Conservation (phyloP, 2,113 vertebrate genomes). For the Platysteira castanea region DNA sequence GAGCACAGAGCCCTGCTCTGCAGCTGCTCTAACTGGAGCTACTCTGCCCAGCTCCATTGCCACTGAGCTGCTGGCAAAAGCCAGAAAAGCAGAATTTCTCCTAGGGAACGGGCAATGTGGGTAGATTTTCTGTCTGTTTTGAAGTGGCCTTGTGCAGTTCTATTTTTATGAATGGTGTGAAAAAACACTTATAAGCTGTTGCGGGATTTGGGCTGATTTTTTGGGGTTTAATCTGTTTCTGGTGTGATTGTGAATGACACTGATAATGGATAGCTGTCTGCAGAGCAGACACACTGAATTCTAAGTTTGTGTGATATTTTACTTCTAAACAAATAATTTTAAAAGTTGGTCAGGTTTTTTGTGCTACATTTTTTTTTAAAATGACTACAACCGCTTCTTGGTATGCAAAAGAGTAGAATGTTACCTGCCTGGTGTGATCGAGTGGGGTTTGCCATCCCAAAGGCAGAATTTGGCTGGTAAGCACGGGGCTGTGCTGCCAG, state of each 20-base stretch:
- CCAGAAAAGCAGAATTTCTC: background rate
- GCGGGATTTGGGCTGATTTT: background rate
- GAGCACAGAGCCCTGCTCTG: conserved; percentile 46
- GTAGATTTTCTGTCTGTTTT: background rate
- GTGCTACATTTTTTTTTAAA: background rate
- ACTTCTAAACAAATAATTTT: background rate
- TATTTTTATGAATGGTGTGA: background rate
- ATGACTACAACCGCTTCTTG: background rate
- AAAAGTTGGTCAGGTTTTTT: background rate
- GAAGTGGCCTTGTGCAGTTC: background rate
- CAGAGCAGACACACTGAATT: background rate
- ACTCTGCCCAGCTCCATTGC: background rate
- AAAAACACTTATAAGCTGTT: background rate
- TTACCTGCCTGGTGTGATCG: background rate
- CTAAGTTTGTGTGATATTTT: conserved; percentile 9
- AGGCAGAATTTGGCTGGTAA: background rate
- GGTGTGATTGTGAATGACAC: background rate
- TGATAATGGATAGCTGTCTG: background rate
- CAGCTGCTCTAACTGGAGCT: conserved; percentile 47
- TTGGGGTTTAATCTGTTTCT: background rate
- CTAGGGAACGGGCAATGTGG: background rate
- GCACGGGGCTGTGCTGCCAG: accelerated
- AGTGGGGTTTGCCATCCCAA: background rate
- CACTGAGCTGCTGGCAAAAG: background rate
- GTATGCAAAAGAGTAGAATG: background rate